Percentiles rank a stretch among this genome's conserved stretches.
phyloP scores from a whole-genome alignment of 2,888 invertebrate genomes.

The Drosophila glabriapex region DNA sequence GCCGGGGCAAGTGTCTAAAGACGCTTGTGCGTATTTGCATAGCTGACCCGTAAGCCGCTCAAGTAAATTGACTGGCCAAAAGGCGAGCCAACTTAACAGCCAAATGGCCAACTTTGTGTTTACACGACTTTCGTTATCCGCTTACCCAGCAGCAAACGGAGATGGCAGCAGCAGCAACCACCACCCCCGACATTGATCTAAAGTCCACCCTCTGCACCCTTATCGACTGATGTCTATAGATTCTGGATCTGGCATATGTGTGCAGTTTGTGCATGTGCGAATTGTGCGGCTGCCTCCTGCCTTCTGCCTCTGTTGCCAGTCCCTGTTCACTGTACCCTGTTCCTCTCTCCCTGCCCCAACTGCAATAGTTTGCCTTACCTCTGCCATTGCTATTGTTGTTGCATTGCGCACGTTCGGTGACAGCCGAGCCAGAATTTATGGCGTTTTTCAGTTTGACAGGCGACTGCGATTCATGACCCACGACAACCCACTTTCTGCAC shows the following conservation, averaged over 20 bases:
- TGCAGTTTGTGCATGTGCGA: conserved; percentile 74
- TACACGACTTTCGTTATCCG: conserved; percentile 69
- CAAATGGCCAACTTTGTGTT: conserved; percentile 48
- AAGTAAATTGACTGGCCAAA: conserved; percentile 67
- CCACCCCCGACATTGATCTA: conserved; percentile 60
- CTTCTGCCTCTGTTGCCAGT: conserved; percentile 8
- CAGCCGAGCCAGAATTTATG: conserved; percentile 77
- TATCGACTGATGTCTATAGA: conserved; percentile 35
- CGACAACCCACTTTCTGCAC: conserved; percentile 55
- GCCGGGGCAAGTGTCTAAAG: conserved; percentile 43
- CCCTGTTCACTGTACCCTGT: background rate
- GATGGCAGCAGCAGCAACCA: conserved; percentile 2
- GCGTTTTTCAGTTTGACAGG: conserved; percentile 82
- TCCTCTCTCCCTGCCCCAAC: conserved; percentile 25
- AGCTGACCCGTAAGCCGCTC: conserved; percentile 62
- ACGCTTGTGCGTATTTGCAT: conserved; percentile 52
- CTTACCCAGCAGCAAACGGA: conserved; percentile 44
- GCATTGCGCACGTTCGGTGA: conserved; percentile 53
- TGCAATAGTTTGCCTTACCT: conserved; percentile 33
- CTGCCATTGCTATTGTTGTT: conserved; percentile 47
- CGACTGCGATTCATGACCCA: conserved; percentile 54
- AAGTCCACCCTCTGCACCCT: conserved; percentile 44
- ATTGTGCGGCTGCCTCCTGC: conserved; percentile 43
- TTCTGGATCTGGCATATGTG: conserved; percentile 67
- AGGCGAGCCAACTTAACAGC: conserved; percentile 22